A percentile compares a stretch with the other conserved stretches of the same genome.
Conservation (phyloP, 2,888 invertebrate species). For the Melinaea marsaeus region DNA sequence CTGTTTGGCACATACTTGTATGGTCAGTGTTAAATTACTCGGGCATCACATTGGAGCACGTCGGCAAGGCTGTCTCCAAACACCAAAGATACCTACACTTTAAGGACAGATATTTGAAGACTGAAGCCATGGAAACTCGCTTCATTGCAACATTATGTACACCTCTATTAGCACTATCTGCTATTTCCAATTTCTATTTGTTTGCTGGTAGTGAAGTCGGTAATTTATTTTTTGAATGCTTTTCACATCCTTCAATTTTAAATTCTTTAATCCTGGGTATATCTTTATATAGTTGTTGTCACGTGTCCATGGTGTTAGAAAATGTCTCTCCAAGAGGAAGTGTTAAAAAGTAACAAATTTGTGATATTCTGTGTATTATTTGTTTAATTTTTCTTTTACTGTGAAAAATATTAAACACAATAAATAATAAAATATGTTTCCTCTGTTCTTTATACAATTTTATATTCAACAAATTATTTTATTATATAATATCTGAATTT, state of each 20-base stretch:
- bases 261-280: slow-evolving; percentile 51
- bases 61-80: slow-evolving; percentile 72
- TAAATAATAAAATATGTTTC: too few relatives aligned
- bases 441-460: too few relatives aligned
- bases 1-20: slow-evolving; percentile 84
- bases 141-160: slow-evolving; percentile 83
- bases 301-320: slow-evolving; percentile 66
- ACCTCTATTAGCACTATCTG: slow-evolving; percentile 87
- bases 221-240: slow-evolving; percentile 80
- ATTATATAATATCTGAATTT: too few relatives aligned
- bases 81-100: slow-evolving; percentile 66
- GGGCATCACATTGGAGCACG: slow-evolving; percentile 85
- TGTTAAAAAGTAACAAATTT: slow-evolving; percentile 3
- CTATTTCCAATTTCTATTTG: slow-evolving; percentile 92
- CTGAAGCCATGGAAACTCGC: slow-evolving; percentile 74
- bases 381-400: not conserved
- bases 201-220: slow-evolving; percentile 88
- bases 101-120: slow-evolving; percentile 55
- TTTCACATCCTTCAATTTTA: slow-evolving; percentile 61
- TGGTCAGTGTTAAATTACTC: slow-evolving; percentile 94
- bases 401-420: too few relatives aligned
- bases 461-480: too few relatives aligned
- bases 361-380: not conserved
- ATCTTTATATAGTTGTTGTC: slow-evolving; percentile 65
- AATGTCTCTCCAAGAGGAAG: slow-evolving; percentile 59